Evolutionary conservation across 1,140 invertebrate genomes (phyloP), one percentile per base, ranked within the genome.

Genomic region (Onthophagus taurus): DNA sequence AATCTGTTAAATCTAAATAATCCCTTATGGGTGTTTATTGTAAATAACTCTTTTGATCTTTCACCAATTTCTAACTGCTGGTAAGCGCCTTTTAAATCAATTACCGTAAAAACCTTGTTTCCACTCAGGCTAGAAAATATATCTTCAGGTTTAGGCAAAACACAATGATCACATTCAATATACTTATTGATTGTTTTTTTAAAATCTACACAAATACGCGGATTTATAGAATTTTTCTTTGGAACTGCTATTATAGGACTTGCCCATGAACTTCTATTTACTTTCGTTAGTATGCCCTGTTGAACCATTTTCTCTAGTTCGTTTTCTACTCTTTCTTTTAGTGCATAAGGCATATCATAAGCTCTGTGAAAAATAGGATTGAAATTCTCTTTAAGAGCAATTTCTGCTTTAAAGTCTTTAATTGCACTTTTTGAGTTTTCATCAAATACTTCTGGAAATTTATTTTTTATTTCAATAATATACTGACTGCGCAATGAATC

Each of bases 71-170:
- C 36, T 9, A 68, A 44, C 42, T 69, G 66, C 34, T 61, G 55
- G 51, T 65, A 69, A 6, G 63, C 65, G 6, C 62, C 55, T n/a
- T 46, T 50, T 8, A 66, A 47, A 52, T 69, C 63, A 2, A 69
- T 36, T 1, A 44, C 31, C 2, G 6, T 44, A 30, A 44, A 44
- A 16, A 3, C 23, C 24, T 35, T 35, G 4, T 26, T 23, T 2
- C 30, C 33, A 26, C 14, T 35, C 19, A 44, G 19, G 13, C 13
- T 26, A 5, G 31, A 31, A 44, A 36, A 44, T 6, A 44, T 34
- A 13, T 34, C 33, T 5, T 43, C 9, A 12, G 42, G 42, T 21
- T 33, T 21, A 6, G 42, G 30, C 11, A 43, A 34, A 1, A 43
- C 31, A 34, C 31, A 43, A 33, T 43, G 42, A 3, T 43, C 42